These are phyloP conservation scores for Rhinopomastus cyanomelas DNA, from an alignment of 2,113 vertebrate genomes.

Conservation along the genomic window DNA sequence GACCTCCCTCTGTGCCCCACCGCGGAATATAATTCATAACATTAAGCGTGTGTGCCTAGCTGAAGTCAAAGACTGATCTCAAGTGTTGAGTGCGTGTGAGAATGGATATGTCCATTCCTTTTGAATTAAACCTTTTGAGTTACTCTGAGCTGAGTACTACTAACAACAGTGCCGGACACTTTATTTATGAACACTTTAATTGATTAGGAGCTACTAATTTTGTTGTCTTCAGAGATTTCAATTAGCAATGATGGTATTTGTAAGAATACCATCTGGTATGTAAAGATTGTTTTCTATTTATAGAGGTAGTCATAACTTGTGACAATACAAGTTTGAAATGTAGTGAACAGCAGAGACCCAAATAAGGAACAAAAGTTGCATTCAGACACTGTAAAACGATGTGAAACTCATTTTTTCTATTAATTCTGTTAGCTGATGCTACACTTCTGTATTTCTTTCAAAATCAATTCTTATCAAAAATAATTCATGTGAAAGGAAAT, in stretches of 20 bases:
- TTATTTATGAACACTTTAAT: not conserved
- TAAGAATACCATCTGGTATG: not conserved
- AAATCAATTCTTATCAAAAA: not conserved
- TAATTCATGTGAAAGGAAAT: not conserved
- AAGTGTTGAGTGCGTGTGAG: not conserved
- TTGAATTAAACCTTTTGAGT: not conserved
- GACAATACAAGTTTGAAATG: not conserved
- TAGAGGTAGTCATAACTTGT: not conserved
- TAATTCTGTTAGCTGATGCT: not conserved
- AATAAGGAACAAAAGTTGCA: not conserved
- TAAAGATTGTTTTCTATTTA: not conserved
- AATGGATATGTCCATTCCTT: not conserved
- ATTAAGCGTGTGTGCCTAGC: not conserved
- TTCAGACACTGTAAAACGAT: not conserved
- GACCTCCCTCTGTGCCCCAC: not conserved
- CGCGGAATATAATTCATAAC: not conserved
- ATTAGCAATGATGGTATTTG: not conserved
- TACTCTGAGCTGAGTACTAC: not conserved
- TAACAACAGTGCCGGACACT: not conserved
- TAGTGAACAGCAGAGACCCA: not conserved
- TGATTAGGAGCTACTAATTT: not conserved
- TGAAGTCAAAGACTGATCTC: not conserved
- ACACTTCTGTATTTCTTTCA: not conserved
- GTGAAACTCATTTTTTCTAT: not conserved
- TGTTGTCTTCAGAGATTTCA: not conserved